These are phyloP conservation scores for Diorhabda elongata DNA, from an alignment of 1,140 invertebrate species.

Conservation along the genomic window DNA sequence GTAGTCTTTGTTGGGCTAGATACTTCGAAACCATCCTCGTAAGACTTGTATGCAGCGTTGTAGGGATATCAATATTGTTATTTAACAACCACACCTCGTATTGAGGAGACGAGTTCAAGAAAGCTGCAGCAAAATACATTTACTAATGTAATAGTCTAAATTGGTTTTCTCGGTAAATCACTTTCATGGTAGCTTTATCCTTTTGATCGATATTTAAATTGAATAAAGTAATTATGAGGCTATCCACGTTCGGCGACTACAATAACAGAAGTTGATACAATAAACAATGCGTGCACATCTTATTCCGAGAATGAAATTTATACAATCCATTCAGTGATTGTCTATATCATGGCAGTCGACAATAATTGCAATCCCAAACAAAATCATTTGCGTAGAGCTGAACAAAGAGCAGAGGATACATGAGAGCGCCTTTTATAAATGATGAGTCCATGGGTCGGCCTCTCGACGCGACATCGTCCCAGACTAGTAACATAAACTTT, in stretches of 20 bases:
- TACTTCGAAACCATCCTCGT: no score
- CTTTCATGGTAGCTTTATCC: no score
- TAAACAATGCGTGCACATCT: neutral
- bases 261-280: neutral
- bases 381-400: neutral
- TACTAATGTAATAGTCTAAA: no score
- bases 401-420: neutral
- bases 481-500: constrained; percentile 1
- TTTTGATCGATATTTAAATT: no score
- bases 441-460: neutral
- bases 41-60: no score
- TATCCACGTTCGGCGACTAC: neutral
- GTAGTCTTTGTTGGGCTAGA: no score
- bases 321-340: neutral
- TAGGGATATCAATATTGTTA: no score
- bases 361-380: constrained; percentile 2
- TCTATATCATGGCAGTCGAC: constrained; percentile 1
- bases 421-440: neutral
- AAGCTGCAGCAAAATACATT: no score
- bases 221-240: no score
- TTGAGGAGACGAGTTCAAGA: no score
- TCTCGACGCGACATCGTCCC: neutral
- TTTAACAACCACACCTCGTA: no score
- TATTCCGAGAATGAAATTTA: constrained; percentile 2
- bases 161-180: no score